These are phyloP conservation scores for Catagonus wagneri DNA, from an alignment of 2,113 vertebrate genomes.

Conservation along the genomic window DNA sequence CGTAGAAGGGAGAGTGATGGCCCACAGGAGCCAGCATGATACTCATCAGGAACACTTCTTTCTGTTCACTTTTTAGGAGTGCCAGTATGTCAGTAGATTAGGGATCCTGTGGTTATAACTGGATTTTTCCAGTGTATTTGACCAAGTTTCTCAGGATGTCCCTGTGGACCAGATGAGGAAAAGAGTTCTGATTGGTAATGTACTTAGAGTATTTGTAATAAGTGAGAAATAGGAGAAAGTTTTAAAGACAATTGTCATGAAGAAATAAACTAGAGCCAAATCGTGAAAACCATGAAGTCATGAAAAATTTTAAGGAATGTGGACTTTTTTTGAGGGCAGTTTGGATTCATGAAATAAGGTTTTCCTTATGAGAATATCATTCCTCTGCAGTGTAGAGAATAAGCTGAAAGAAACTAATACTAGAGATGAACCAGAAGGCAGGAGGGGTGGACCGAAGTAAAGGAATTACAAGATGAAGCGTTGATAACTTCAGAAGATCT, in stretches of 20 bases:
- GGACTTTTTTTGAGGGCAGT: not conserved
- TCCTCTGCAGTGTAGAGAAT: not conserved
- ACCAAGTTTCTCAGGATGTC: not conserved
- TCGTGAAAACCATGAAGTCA: slow-evolving; percentile 14
- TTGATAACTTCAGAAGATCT: not conserved
- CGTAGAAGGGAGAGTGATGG: not conserved
- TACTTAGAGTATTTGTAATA: slow-evolving; percentile 13
- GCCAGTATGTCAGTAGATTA: not conserved
- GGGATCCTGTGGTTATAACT: not conserved
- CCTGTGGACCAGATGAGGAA: not conserved
- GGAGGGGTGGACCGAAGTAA: not conserved
- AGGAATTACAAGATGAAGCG: not conserved
- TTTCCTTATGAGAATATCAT: not conserved
- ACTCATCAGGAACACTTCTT: not conserved
- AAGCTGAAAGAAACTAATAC: not conserved
- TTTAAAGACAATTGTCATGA: not conserved
- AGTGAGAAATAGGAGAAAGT: not conserved
- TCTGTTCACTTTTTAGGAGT: not conserved
- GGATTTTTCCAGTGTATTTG: not conserved
- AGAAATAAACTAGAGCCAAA: not conserved
- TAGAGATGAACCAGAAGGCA: not conserved
- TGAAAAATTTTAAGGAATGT: slow-evolving; percentile 7
- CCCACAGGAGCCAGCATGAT: not conserved
- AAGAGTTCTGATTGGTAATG: not conserved
- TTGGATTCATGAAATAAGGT: not conserved